These are phyloP conservation scores for Aleiodes alternator DNA, from an alignment of 2,888 invertebrate genomes.

Conservation along the genomic window DNA sequence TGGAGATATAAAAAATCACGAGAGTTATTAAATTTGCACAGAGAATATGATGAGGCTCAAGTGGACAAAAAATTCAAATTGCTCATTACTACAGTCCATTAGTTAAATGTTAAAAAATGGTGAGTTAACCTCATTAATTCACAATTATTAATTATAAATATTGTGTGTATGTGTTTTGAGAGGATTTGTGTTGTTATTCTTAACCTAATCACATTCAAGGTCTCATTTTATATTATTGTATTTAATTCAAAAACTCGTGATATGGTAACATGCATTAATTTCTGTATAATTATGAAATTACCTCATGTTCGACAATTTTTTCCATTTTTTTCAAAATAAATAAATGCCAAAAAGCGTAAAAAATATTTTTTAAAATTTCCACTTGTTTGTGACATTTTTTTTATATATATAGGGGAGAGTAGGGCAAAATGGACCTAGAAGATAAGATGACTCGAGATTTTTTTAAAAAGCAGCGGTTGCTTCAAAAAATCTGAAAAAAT, in stretches of 20 bases:
- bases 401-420: too few species aligned
- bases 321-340: too few species aligned
- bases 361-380: too few species aligned
- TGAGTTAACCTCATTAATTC: conserved; percentile 52
- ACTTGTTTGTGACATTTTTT: too few species aligned
- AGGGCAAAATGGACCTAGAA: too few species aligned
- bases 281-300: too few species aligned
- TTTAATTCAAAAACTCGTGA: not conserved
- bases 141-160: not conserved
- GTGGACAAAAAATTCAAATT: conserved; percentile 61
- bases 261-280: not conserved
- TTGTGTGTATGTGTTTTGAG: not conserved
- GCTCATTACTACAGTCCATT: conserved; percentile 59
- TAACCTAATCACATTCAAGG: conserved; percentile 10
- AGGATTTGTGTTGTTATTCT: conserved; percentile 15
- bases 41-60: conserved; percentile 62
- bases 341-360: too few species aligned
- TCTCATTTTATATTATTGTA: not conserved
- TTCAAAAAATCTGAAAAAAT: too few species aligned
- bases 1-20: not conserved
- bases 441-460: too few species aligned
- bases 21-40: not conserved
- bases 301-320: too few species aligned
- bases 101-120: conserved; percentile 69
- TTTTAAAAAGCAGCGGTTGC: too few species aligned